Percentiles rank a stretch among this genome's conserved stretches.
Evolutionary conservation across 2,113 vertebrate genomes (phyloP).

Genomic region (Formicarius rufipectus): DNA sequence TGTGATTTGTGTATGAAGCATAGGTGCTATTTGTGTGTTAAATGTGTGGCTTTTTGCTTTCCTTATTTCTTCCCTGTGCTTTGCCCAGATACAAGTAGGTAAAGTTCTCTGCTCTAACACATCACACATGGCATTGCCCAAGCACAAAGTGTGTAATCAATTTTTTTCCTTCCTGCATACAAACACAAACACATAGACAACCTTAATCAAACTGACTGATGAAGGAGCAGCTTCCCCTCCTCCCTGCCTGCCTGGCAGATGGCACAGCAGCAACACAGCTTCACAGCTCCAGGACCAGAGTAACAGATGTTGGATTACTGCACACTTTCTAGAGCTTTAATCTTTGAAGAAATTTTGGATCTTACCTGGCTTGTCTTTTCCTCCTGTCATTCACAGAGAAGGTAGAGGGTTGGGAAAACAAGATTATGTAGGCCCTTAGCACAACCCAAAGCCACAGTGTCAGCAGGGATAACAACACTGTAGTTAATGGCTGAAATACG

Average conservation of each 20-base stretch:
- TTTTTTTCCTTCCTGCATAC: background rate
- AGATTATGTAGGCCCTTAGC: background rate
- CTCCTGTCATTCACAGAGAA: background rate
- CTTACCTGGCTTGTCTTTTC: background rate
- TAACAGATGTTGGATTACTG: background rate
- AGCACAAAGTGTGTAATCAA: background rate
- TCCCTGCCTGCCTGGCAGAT: background rate
- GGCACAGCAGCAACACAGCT: slow-evolving; percentile 17
- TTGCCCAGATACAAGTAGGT: background rate
- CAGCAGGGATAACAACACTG: background rate
- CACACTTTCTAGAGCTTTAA: slow-evolving; percentile 13
- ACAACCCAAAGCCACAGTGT: background rate
- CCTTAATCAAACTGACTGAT: background rate
- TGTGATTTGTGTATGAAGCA: background rate
- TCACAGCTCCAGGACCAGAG: background rate
- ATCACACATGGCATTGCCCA: background rate
- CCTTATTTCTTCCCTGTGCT: background rate
- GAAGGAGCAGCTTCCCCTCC: background rate
- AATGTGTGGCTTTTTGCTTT: background rate
- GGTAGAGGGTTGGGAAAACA: background rate
- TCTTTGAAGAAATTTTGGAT: background rate
- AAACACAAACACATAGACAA: background rate
- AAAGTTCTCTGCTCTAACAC: background rate
- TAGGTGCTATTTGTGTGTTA: background rate
- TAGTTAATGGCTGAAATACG: background rate